Conservation (phyloP, 2,113 vertebrate species). For the Anguilla rostrata region DNA sequence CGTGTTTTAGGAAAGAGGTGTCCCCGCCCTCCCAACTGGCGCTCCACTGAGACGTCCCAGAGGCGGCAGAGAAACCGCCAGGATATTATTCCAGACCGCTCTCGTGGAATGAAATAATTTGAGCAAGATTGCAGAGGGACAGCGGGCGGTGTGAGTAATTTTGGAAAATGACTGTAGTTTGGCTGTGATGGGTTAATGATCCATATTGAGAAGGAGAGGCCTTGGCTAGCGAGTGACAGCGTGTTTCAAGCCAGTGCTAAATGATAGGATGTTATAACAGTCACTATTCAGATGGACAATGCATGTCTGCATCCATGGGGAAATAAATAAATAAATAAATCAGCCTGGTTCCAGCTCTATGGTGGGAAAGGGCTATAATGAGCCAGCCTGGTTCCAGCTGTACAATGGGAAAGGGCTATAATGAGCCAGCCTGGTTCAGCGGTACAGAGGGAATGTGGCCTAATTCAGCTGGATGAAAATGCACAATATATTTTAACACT, state of each 20-base stretch:
- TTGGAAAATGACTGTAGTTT: slow-evolving; percentile 13
- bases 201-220: not conserved
- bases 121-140: slow-evolving; percentile 17
- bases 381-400: not conserved
- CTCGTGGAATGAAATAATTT: slow-evolving; percentile 1
- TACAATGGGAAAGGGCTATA: too few species aligned
- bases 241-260: not conserved
- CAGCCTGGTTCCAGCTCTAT: not conserved
- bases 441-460: too few species aligned
- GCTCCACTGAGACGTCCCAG: not conserved
- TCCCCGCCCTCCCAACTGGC: not conserved
- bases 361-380: too few species aligned
- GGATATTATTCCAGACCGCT: not conserved
- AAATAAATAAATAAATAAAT: not conserved
- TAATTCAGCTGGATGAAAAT: too few species aligned
- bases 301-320: not conserved
- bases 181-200: slow-evolving; percentile 18
- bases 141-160: not conserved
- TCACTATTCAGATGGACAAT: not conserved
- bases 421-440: too few species aligned
- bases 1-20: too few species aligned
- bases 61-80: not conserved
- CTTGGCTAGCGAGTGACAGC: not conserved
- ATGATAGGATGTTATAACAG: slow-evolving; percentile 8
- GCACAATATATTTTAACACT: too few species aligned